Conservation (phyloP, 2,888 invertebrate species). For the Ormyrus labotus region DNA sequence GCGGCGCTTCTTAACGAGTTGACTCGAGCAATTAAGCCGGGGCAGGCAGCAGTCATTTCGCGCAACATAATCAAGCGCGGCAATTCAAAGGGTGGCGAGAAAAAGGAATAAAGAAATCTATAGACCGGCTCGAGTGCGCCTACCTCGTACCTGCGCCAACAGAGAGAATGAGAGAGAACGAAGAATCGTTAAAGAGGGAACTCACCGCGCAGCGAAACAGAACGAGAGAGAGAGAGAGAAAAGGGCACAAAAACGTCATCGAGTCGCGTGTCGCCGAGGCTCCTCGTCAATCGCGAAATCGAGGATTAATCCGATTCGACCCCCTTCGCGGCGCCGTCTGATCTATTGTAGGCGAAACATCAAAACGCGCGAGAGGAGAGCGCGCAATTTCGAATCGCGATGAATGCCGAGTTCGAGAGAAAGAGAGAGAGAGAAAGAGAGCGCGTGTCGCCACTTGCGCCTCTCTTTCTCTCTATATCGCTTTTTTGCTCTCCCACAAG, state of each 20-base stretch:
- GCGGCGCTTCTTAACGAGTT: constrained; percentile 51
- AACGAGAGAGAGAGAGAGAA: constrained; percentile 3
- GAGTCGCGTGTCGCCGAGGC: constrained; percentile 6
- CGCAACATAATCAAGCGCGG: constrained; percentile 50
- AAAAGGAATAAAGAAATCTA: constrained; percentile 31
- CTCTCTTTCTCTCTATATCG: background rate
- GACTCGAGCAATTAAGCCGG: constrained; percentile 55
- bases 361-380: constrained; percentile 39
- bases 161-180: background rate
- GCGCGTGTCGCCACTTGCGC: constrained; percentile 4
- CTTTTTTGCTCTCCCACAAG: background rate
- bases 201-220: background rate
- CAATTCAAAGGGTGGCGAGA: constrained; percentile 39
- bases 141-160: too few relatives aligned
- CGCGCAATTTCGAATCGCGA: constrained; percentile 40
- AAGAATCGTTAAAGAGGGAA: constrained; percentile 46
- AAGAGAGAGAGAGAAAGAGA: background rate
- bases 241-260: constrained; percentile 35
- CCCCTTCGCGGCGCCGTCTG: constrained; percentile 48
- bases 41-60: constrained; percentile 43
- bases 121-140: constrained; percentile 3
- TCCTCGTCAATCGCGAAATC: background rate
- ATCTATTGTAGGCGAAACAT: constrained; percentile 55
- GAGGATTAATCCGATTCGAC: background rate
- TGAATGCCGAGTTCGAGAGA: constrained; percentile 39